A percentile compares a stretch with the other conserved stretches of the same genome.
Evolutionary conservation across 2,797 vertebrate species (phyloP).

Genomic region (Nyctalus aviator): DNA sequence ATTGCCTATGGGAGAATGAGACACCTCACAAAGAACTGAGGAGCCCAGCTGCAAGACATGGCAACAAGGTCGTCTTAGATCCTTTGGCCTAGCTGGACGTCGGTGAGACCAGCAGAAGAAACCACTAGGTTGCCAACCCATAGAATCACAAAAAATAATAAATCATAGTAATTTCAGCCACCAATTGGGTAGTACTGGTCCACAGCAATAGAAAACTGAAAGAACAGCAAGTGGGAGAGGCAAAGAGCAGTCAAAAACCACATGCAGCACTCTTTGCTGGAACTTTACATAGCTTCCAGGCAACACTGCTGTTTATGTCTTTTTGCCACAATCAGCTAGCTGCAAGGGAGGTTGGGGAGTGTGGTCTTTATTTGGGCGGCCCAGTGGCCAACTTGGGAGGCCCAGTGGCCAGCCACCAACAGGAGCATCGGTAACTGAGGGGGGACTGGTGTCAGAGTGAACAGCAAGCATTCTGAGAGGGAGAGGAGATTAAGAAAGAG

Average conservation of each 20-base stretch:
- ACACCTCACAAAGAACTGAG: accelerated
- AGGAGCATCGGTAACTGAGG: too few relatives aligned
- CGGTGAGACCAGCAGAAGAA: background rate
- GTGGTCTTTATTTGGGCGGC: background rate
- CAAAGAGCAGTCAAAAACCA: background rate
- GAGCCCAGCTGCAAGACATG: background rate
- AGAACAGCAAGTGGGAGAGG: background rate
- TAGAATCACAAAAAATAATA: background rate
- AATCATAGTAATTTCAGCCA: background rate
- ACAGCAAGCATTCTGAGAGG: background rate
- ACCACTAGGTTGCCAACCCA: background rate
- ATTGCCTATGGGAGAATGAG: background rate
- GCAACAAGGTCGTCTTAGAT: background rate
- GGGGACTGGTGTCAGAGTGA: background rate
- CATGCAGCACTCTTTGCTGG: accelerated
- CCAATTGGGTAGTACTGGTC: background rate
- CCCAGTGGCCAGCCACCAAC: background rate
- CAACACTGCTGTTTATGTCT: background rate
- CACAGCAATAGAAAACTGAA: background rate
- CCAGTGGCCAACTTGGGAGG: too few relatives aligned
- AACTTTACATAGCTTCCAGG: background rate
- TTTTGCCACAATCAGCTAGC: background rate
- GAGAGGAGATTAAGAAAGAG: background rate
- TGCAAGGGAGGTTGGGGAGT: background rate
- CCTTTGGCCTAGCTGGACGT: background rate